Base-by-base conservation (phyloP, 2,113 vertebrate genomes). In the Sturnus vulgaris region DNA sequence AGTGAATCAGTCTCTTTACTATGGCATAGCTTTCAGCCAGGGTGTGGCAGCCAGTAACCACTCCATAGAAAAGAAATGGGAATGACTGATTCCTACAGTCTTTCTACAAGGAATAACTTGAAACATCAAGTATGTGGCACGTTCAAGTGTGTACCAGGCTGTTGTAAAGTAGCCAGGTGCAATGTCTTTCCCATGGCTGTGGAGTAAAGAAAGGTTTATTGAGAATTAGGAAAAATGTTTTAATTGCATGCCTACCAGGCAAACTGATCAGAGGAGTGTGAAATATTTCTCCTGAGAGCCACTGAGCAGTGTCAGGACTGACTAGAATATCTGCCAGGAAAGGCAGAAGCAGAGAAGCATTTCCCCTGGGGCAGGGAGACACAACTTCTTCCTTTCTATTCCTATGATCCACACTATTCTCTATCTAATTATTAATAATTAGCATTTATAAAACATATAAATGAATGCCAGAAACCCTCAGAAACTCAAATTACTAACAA, bases 401-500 rank as follows among this genome's bases (percentile, higher is more conserved):
- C 22, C 49, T 40, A 5, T 82, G 46, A 31, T 33, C 46, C 33
- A 23, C 28, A 27, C 17, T 18, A 23, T 47, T 27, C 40, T 59
- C 69, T 66, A 84, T 59, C 69, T 66, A 86, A 44, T 61, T 86
- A 64, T 75, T 86, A 80, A 77, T 70, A 92, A 85, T 57, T 78
- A 76, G 35, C 18, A 27, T 46, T 57, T 49, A 40, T 23, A 18
- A 71, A 88, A 52, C 37, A 4, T 37, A 44, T 75, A 56, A 63
- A 30, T 49, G 71, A 83, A 86, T 59, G 17, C 42, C 21, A 57
- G 56, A 61, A 66, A 37, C 4, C 23, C 42, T 46, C 20, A 42
- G 37, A 82, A 66, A 46, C 4, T 70, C 60, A 50, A 83, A 76
- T 89, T 80, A 10, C 24, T 80, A 33, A 55, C 14, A 92, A 86